A percentile compares a stretch with the other conserved stretches of the same genome.
These are phyloP conservation scores for Drosophila pallidifrons DNA, from an alignment of 1,140 invertebrate species.

Conservation along the genomic window DNA sequence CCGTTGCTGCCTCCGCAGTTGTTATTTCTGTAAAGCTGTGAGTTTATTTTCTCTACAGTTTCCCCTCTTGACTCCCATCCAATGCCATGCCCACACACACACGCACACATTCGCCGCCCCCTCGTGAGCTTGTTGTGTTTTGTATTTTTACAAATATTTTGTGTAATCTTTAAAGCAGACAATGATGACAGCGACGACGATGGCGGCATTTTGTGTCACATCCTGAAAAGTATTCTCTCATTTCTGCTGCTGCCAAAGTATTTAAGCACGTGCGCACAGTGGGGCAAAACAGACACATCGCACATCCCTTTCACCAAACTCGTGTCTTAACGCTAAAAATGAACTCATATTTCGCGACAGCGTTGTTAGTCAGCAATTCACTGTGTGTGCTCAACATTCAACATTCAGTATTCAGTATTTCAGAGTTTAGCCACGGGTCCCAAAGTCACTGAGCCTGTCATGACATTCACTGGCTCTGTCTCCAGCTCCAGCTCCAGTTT, in stretches of 20 bases:
- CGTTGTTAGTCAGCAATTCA: constrained; percentile 83
- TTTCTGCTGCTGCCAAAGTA: constrained; percentile 61
- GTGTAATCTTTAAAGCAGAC: constrained; percentile 84
- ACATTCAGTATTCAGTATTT: constrained; percentile 3
- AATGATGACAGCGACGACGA: constrained; percentile 81
- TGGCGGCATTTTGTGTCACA: constrained; percentile 83
- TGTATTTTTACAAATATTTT: constrained; percentile 84
- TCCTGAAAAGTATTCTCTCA: constrained; percentile 70
- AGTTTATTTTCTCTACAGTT: constrained; percentile 69
- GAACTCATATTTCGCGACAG: constrained; percentile 84
- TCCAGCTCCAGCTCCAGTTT: neutral
- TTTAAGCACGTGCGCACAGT: constrained; percentile 82
- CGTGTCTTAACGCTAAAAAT: constrained; percentile 78
- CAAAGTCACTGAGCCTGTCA: constrained; percentile 81
- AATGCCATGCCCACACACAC: neutral
- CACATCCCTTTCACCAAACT: constrained; percentile 37
- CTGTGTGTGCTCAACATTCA: constrained; percentile 30
- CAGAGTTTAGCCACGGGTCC: constrained; percentile 44
- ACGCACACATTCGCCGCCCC: neutral
- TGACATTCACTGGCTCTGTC: constrained; percentile 68
- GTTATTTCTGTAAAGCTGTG: constrained; percentile 81
- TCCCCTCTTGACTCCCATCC: constrained; percentile 1
- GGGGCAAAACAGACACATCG: constrained; percentile 30
- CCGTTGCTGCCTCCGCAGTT: constrained; percentile 73
- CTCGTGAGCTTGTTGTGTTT: constrained; percentile 69